Evolutionary conservation across 2,113 vertebrate genomes (phyloP).

Genomic region (Antennarius striatus): DNA sequence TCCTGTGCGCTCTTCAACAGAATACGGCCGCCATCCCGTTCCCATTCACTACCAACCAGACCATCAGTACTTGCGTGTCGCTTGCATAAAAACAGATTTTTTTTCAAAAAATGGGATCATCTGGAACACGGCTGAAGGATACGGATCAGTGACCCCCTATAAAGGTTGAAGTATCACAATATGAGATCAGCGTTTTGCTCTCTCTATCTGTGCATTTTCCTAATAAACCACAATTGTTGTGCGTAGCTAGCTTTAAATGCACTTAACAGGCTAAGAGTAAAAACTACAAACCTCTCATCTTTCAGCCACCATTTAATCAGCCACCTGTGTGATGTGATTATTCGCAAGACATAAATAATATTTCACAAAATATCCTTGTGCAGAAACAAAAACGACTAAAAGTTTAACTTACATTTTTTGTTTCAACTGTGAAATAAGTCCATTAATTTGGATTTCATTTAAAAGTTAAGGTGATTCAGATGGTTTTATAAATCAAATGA

Average conservation of each 20-base stretch:
- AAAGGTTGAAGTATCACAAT: background rate
- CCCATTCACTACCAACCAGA: slow-evolving; percentile 15
- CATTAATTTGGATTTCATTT: background rate
- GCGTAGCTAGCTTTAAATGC: background rate
- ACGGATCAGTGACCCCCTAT: slow-evolving; percentile 67
- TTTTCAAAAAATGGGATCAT: slow-evolving; percentile 76
- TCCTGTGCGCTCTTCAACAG: slow-evolving; percentile 70
- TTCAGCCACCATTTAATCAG: background rate
- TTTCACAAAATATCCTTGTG: no score
- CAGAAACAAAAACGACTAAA: background rate
- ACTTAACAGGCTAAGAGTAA: background rate
- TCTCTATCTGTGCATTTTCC: background rate
- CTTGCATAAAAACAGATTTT: slow-evolving; percentile 65
- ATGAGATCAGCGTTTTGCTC: background rate
- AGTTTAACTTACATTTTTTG: background rate
- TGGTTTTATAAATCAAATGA: slow-evolving; percentile 1
- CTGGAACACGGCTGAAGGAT: slow-evolving; percentile 71
- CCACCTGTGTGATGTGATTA: no score
- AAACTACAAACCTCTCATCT: background rate
- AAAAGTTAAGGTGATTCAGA: background rate
- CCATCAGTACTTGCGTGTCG: slow-evolving; percentile 47
- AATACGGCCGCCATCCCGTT: slow-evolving; percentile 61
- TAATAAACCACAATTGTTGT: slow-evolving; percentile 27
- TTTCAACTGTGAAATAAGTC: slow-evolving; percentile 2
- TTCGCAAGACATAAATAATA: no score